Conservation (phyloP, 2,888 invertebrate species). For the Gari tellinella region DNA sequence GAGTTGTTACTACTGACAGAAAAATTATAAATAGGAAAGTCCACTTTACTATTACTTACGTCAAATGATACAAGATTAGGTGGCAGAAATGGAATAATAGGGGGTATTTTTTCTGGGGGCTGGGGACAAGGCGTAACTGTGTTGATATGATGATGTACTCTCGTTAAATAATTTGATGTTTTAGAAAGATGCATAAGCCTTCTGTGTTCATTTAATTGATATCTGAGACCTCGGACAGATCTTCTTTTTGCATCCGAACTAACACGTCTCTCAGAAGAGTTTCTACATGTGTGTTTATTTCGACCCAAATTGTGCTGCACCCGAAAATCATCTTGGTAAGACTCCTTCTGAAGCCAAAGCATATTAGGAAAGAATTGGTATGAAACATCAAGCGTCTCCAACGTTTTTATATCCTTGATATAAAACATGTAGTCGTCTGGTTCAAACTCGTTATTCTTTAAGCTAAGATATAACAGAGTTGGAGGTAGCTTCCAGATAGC, state of each 20-base stretch:
- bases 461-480: constrained; percentile 9
- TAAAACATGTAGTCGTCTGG: constrained; percentile 27
- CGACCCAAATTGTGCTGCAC: background rate
- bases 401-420: constrained; percentile 8
- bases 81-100: constrained; percentile 23
- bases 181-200: background rate
- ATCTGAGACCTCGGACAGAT: no score
- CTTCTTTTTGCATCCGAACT: background rate
- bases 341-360: background rate
- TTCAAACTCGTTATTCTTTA: constrained; percentile 22
- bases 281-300: background rate
- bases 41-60: constrained; percentile 31
- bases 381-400: constrained; percentile 21
- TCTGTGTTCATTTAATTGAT: no score
- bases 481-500: constrained; percentile 17
- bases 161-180: background rate
- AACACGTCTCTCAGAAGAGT: background rate
- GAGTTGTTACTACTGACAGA: constrained; percentile 15
- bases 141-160: background rate
- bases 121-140: background rate
- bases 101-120: constrained; percentile 3
- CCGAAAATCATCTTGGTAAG: background rate
- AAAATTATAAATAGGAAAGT: constrained; percentile 22
- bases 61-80: constrained; percentile 25
- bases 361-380: constrained; percentile 22